phyloP scores from a whole-genome alignment of 2,888 invertebrate species.

The Synergus umbraculus region DNA sequence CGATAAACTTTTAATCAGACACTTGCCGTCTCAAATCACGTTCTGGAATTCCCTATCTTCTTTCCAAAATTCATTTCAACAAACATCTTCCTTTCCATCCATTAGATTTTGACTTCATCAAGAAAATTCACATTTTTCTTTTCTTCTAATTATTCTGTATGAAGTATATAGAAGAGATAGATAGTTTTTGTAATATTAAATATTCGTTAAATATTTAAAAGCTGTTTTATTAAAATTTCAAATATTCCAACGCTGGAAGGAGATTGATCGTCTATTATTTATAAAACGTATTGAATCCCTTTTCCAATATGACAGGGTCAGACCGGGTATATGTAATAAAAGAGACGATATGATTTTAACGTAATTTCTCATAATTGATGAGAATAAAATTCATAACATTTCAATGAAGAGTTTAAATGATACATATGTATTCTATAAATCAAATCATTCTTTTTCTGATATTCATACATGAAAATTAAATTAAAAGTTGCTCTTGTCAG shows the following conservation, averaged over 20 bases:
- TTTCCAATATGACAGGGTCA: no score
- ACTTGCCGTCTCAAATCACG: conserved; percentile 1
- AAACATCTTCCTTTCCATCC: not conserved
- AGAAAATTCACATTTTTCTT: no score
- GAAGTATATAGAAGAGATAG: not conserved
- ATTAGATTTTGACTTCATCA: not conserved
- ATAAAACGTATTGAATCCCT: no score
- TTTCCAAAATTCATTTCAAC: not conserved
- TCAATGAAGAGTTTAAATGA: not conserved
- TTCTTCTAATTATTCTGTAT: no score
- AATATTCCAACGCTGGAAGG: no score
- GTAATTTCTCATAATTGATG: not conserved
- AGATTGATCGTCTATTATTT: no score
- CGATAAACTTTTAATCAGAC: conserved; percentile 3
- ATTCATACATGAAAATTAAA: conserved; percentile 21
- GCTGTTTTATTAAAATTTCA: not conserved
- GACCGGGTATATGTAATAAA: no score
- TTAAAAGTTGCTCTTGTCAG: not conserved
- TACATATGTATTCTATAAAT: not conserved
- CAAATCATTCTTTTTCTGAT: not conserved
- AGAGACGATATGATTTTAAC: not conserved
- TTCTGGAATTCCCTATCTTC: not conserved
- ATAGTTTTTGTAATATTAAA: not conserved
- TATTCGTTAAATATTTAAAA: not conserved
- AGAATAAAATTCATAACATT: not conserved